These are phyloP conservation scores for Melanogrammus aeglefinus DNA, from an alignment of 2,797 vertebrate genomes.

Conservation along the genomic window DNA sequence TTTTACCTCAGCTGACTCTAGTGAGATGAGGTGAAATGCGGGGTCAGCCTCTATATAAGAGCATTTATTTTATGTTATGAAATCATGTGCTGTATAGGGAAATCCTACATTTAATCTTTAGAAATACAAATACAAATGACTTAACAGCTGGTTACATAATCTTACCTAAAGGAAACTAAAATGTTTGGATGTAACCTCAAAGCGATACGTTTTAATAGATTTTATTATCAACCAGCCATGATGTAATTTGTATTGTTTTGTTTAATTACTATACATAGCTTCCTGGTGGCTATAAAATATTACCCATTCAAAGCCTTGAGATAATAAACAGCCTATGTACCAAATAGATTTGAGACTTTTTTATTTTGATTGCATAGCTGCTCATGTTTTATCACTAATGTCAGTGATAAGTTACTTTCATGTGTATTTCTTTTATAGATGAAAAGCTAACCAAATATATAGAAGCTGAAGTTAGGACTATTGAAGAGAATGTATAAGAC, in stretches of 20 bases:
- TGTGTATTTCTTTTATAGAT: neutral
- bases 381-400: neutral
- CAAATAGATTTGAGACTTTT: neutral
- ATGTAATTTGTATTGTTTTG: neutral
- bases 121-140: neutral
- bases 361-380: neutral
- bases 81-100: neutral
- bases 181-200: neutral
- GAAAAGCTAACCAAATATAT: neutral
- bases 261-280: neutral
- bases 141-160: neutral
- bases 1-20: too few species aligned
- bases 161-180: neutral
- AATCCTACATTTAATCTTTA: neutral
- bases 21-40: too few species aligned
- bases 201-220: neutral
- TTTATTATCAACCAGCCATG: neutral
- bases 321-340: neutral
- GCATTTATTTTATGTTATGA: neutral
- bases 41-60: too few species aligned
- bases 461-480: neutral
- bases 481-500: slow-evolving; percentile 8
- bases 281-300: neutral
- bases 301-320: neutral
- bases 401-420: neutral